Base-by-base conservation (phyloP, 2,888 invertebrate species). In the Callosobruchus maculatus region DNA sequence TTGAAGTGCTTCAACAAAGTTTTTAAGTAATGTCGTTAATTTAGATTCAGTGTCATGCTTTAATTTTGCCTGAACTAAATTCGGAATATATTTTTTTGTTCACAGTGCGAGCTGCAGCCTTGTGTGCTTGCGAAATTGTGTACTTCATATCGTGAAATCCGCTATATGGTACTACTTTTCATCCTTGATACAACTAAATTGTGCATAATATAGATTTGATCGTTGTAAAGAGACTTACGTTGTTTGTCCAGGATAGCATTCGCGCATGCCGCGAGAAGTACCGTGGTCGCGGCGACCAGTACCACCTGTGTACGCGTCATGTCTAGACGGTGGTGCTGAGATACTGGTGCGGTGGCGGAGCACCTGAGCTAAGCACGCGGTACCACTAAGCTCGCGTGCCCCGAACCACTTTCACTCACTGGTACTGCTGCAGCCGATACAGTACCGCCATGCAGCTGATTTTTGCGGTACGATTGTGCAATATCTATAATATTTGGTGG, bases 241-340 rank as follows among this genome's bases (percentile, higher is more conserved):
- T 84, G 83, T 75, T 81, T 75, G 22, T 82, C 79, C 74, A 84
- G 77, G 75, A 81, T 80, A 72, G 80, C 81, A 72, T 74, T 76
- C 70, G 73, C 81, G 18, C 18, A 49, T 18, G 49, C 49, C 49
- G 49, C 49, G 49, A 49, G 49, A 13, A 49, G 49, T 49, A 49
- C 18, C 13, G 18, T 18, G 49, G 49, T 49, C 49, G 49, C 18
- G 9, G 49, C 49, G 49, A 18, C 49, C 49, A 49, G 49, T 13
- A 49, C 49, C 49, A 49, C 49, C 7, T 49, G 13, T 49, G 4
- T 49, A 13, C 49, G 49, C 49, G 49, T 13, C 49, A 49, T 49
- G 49, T 49, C 26, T 49, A 49, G 9, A 18, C 18, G 49, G 49
- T 49, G 49, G 49, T 49, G 49, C 49, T 49, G 49, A 49, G 49